Base-by-base conservation (phyloP, 2,113 vertebrate species). In the Rhagologus leucostigma region DNA sequence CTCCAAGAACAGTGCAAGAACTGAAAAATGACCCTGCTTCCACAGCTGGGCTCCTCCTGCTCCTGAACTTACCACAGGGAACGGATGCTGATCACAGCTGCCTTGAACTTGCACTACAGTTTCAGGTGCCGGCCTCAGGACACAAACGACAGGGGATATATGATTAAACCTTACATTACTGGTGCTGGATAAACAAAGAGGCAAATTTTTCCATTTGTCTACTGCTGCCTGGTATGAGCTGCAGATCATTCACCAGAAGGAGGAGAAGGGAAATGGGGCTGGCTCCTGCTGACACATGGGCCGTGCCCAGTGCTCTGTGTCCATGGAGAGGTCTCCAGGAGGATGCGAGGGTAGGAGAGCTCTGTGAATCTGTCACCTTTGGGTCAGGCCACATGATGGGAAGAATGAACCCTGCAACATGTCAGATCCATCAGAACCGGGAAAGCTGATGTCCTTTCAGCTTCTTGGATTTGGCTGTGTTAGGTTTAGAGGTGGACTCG, bases 121-220 rank as follows among this genome's bases (percentile, higher is more conserved):
- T 83, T 44, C 75, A 90, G 63, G 81, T 63, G 84, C 63, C 35
- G 16, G 2, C 39, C 57, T 64, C 4, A 0, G 59, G 59, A 33
- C 59, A 63, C n/a, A 39, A 69, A 32, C 65, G 59, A 52, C 55
- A 33, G 59, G 24, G 57, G 62, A 57, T 47, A 10, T 24, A 27
- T 35, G 59, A 77, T 74, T 81, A 80, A 96, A 69, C 44, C 24
- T 91, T 79, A 9, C 22, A 4, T 41, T 90, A 32, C 50, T 55
- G 39, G 27, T 71, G 65, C 12, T 64, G 65, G 35, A 60, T 52
- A 89, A 93, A 89, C 33, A 67, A 70, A 87, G 86, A 88, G 41
- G 78, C 79, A 68, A 71, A 24, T 22, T 91, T 93, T 96, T 97
- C 95, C 92, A 71, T 87, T 94, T 84, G 35, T 56, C 86, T 76